These are phyloP conservation scores for Formica selysi DNA, from an alignment of 1,140 invertebrate species.

Conservation along the genomic window DNA sequence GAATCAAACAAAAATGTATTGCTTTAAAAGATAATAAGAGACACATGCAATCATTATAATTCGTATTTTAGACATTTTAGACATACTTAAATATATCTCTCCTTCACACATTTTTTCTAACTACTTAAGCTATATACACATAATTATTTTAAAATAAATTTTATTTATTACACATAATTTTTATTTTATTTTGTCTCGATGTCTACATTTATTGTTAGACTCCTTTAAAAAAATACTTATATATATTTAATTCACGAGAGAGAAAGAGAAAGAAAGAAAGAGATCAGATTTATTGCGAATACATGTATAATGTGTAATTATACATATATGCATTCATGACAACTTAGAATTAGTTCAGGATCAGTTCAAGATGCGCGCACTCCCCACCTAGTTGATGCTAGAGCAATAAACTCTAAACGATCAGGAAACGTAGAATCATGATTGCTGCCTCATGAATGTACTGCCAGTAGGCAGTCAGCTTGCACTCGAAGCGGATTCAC, in stretches of 20 bases:
- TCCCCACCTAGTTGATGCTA: constrained; percentile 13
- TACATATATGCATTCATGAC: neutral
- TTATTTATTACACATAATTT: neutral
- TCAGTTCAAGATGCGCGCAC: neutral
- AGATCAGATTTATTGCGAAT: neutral
- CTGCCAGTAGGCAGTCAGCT: constrained; percentile 50
- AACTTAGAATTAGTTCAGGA: neutral
- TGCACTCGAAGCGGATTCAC: constrained; percentile 35
- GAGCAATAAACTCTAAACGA: neutral
- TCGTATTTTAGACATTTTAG: no score
- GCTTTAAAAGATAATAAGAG: neutral
- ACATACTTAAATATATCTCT: neutral
- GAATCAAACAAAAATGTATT: neutral
- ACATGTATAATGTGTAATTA: neutral
- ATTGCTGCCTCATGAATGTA: constrained; percentile 3
- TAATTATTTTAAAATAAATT: neutral
- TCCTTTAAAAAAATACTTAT: neutral
- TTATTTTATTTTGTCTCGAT: neutral
- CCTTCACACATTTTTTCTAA: no score
- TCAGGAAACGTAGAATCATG: constrained; percentile 8
- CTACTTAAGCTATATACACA: neutral
- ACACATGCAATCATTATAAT: neutral
- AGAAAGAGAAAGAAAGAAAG: no score
- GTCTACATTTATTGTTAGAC: neutral
- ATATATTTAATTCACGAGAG: neutral